Percentiles rank a stretch among this genome's conserved stretches.
phyloP scores from a whole-genome alignment of 2,888 invertebrate species.

The Clitarchus hookeri region DNA sequence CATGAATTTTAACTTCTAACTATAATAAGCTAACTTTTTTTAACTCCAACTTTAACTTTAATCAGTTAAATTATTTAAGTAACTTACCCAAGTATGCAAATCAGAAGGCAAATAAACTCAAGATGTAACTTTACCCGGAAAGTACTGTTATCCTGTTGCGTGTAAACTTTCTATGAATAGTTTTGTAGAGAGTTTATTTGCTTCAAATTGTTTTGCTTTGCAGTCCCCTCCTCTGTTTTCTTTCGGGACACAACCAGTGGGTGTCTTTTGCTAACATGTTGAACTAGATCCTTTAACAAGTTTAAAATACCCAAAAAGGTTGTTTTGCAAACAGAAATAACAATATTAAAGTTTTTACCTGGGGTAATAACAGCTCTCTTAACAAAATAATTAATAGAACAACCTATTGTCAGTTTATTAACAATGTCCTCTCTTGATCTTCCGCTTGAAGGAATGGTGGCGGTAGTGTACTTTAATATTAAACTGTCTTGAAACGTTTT shows the following conservation, averaged over 20 bases:
- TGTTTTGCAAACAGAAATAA: not conserved
- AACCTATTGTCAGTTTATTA: not conserved
- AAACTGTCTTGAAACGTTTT: not conserved
- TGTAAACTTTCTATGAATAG: not conserved
- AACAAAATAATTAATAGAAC: not conserved
- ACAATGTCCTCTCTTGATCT: not conserved
- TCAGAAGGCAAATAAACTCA: not conserved
- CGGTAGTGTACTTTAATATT: not conserved
- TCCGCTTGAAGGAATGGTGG: not conserved
- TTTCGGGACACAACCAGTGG: not conserved
- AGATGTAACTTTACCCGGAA: not conserved
- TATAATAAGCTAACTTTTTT: no score
- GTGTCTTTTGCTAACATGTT: not conserved
- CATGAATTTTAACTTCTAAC: no score
- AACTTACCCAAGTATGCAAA: not conserved
- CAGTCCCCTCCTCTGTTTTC: not conserved
- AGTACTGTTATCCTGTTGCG: not conserved
- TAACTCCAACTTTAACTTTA: no score
- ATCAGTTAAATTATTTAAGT: no score
- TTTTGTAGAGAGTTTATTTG: not conserved
- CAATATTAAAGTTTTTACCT: not conserved
- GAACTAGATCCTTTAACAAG: not conserved
- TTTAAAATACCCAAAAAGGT: constrained; percentile 10
- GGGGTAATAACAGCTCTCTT: not conserved
- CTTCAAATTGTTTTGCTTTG: not conserved